Base-by-base conservation (phyloP, 2,888 invertebrate genomes). In the Syritta pipiens region DNA sequence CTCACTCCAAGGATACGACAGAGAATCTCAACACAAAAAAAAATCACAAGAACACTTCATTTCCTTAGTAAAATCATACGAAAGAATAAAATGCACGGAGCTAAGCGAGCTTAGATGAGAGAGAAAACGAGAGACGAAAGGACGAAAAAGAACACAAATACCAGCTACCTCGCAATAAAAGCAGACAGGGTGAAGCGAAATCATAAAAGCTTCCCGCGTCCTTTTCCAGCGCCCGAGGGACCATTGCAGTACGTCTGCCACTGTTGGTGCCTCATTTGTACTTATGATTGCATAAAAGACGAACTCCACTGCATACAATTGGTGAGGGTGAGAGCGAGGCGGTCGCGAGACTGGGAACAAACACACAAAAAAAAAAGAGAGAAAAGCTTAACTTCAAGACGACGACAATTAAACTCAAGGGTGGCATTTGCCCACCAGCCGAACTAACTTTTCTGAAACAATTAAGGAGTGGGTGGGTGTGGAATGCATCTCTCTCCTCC, bases 261-360 rank as follows among this genome's bases (percentile, higher is more conserved):
- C 67, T 77, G 71, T 65, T 71, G 46, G 19, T 62, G 49, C 14
- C 49, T 67, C 72, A 74, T 79, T 79, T 79, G 67, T 68, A 67
- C 67, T 79, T 72, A 67, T 60, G 67, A 79, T 79, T 79, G 79
- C 62, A 79, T 72, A 79, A 79, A 79, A 67, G 79, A 63, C 72
- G 44, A 68, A 67, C 49, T 68, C 49, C 62, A 32, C 49, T 72
- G 62, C 67, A 40, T 57, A 67, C 67, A 57, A 62, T 12, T 46
- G 37, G 26, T 20, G 10, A n/a, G 24, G 51, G 30, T 40, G 10
- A 14, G n/a, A 49, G 20, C 26, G 10, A 30, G 48, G n/a, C 9
- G 30, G 30, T n/a, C 10, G 30, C n/a, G 14, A 59, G 19, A 53
- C 53, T 24, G 55, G 28, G 19, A 53, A 22, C 26, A n/a, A n/a